Percentiles rank a stretch among this genome's conserved stretches.
phyloP scores from a whole-genome alignment of 2,797 vertebrate genomes.

The Anomalospiza imberbis region DNA sequence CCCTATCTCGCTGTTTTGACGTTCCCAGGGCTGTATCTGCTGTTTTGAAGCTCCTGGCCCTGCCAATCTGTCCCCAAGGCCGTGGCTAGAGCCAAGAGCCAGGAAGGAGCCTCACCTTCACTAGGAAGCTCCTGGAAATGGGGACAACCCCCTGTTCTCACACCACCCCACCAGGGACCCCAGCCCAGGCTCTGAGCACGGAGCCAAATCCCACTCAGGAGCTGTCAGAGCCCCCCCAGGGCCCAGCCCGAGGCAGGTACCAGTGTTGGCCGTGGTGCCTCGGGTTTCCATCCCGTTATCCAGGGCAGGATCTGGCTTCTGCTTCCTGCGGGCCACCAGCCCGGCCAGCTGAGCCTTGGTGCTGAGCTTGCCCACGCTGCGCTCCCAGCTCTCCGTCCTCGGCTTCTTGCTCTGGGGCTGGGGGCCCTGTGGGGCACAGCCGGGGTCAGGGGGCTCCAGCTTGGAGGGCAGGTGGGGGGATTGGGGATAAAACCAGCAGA shows the following conservation, averaged over 20 bases:
- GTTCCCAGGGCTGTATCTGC: neutral
- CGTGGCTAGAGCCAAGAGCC: neutral
- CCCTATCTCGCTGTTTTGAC: neutral
- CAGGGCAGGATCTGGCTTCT: neutral
- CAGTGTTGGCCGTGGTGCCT: accelerated
- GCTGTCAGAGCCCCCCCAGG: neutral
- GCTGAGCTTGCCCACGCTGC: slow-evolving; percentile 78
- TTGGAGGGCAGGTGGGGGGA: neutral
- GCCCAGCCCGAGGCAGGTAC: neutral
- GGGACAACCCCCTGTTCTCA: neutral
- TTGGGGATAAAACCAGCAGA: neutral
- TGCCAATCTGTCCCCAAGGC: neutral
- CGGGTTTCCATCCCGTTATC: neutral
- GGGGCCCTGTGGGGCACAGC: neutral
- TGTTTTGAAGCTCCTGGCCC: neutral
- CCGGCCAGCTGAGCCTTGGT: slow-evolving; percentile 71
- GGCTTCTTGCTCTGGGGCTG: slow-evolving; percentile 76
- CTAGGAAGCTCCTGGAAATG: neutral
- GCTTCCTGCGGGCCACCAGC: slow-evolving; percentile 82
- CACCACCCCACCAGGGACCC: neutral
- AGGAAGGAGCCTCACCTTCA: neutral
- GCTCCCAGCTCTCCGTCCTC: slow-evolving; percentile 84
- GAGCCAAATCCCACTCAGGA: accelerated
- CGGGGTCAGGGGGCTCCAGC: neutral
- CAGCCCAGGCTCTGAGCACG: neutral